Evolutionary conservation across 2,797 vertebrate species (phyloP), one percentile per base, ranked within the genome.

Genomic region (Semaprochilodus insignis): DNA sequence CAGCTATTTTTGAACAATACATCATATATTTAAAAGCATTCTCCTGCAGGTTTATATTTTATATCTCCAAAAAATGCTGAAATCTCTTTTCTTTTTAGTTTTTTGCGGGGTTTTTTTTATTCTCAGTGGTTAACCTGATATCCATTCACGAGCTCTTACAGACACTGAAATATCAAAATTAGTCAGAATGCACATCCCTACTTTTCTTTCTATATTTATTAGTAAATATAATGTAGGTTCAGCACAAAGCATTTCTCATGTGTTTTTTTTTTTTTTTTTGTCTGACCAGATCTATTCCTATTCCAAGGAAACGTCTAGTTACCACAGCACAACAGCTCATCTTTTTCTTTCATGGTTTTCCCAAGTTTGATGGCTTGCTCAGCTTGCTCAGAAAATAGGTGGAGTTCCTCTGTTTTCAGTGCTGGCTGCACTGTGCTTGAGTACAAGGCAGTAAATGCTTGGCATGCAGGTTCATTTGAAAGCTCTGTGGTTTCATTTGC

Each of bases 401-500:
- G 73, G 19, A 44, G 36, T 66, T 27, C 16, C 48, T 55, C 27
- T 62, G 2, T 71, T 78, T 23, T 55, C 52, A 31, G 21, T 25
- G 19, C 59, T 82, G 23, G 16, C 27, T 69, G 48, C 62, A 21
- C 63, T 72, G 19, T 71, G 72, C 77, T 66, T 59, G 27, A 74
- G 34, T 65, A 75, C 1, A n/a, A 71, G 52, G 71, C 52, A 67
- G 1, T 19, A 11, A 62, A 15, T 44, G 66, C 40, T 69, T 78
- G 34, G 75, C 75, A 52, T 66, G 51, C 34, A 66, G 31, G 44
- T 60, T 69, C 63, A 67, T 69, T 73, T 77, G 71, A 81, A 72
- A 80, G 67, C 74, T 80, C 10, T 63, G 80, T 83, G 88, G 89
- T 90, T 93, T 90, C 78, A 85, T 85, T 87, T 85, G 89, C 83